Evolutionary conservation across 2,888 invertebrate genomes (phyloP).

Genomic region (Trypoxylon attenuatum): DNA sequence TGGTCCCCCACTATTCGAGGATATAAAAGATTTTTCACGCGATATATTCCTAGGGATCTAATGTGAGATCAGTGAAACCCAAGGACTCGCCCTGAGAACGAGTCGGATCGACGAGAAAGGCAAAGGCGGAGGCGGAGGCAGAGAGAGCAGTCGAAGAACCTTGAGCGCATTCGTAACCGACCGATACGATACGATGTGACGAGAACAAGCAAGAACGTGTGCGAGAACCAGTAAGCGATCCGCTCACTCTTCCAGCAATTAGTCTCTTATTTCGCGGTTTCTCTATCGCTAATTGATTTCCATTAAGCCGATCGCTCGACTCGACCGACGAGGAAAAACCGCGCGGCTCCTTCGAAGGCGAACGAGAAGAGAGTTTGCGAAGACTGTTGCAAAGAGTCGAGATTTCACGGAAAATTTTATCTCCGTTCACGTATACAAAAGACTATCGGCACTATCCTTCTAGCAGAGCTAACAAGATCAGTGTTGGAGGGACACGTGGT

Average conservation of each 20-base stretch:
- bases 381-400: slow-evolving; percentile 9
- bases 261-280: neutral
- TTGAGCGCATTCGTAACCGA: neutral
- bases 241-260: neutral
- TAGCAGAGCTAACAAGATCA: slow-evolving; percentile 63
- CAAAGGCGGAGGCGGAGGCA: neutral
- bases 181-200: too few relatives aligned
- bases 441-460: slow-evolving; percentile 47
- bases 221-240: neutral
- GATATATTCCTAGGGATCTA: slow-evolving; percentile 17
- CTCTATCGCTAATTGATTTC: neutral
- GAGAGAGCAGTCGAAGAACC: neutral
- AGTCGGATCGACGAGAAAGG: slow-evolving; percentile 8
- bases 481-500: slow-evolving; percentile 58
- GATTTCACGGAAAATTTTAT: slow-evolving; percentile 33
- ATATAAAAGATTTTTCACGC: slow-evolving; percentile 13
- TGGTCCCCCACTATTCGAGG: neutral
- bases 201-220: neutral
- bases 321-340: neutral
- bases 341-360: neutral
- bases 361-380: neutral
- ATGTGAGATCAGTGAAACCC: slow-evolving; percentile 23
- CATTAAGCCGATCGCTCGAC: neutral
- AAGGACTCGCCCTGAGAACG: slow-evolving; percentile 18
- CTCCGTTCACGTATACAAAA: slow-evolving; percentile 45